These are phyloP conservation scores for Nerophis ophidion DNA, from an alignment of 2,113 vertebrate species.

Conservation along the genomic window DNA sequence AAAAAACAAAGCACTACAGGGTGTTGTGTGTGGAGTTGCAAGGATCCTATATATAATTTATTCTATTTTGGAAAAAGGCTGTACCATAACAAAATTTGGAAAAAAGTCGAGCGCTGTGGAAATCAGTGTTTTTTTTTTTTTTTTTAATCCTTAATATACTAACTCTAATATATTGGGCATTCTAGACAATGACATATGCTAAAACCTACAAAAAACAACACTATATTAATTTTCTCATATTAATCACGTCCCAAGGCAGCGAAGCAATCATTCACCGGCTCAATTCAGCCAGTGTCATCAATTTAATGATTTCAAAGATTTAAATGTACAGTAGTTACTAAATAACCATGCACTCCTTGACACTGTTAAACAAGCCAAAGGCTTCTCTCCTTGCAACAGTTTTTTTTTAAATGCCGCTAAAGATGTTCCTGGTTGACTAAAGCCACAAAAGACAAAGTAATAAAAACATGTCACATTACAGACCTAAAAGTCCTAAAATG, in stretches of 20 bases:
- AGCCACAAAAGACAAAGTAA: not conserved
- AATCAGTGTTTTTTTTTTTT: too few species aligned
- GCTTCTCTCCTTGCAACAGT: slow-evolving; percentile 1
- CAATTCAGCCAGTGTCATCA: not conserved
- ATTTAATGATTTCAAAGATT: not conserved
- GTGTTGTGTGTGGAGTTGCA: too few species aligned
- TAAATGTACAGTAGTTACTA: not conserved
- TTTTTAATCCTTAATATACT: not conserved
- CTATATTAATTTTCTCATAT: not conserved
- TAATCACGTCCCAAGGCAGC: not conserved
- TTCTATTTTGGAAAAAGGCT: too few species aligned
- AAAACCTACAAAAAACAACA: not conserved
- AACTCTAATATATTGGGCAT: not conserved
- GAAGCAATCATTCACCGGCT: not conserved
- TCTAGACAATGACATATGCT: not conserved
- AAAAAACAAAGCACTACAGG: too few species aligned
- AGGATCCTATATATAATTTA: too few species aligned
- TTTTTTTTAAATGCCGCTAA: slow-evolving; percentile 8
- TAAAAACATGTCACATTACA: not conserved
- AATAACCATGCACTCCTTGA: not conserved
- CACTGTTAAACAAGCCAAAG: slow-evolving; percentile 16
- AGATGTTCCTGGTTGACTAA: slow-evolving; percentile 13
- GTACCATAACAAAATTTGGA: too few species aligned
- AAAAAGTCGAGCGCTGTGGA: too few species aligned
- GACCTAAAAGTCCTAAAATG: slow-evolving; percentile 9